Evolutionary conservation across 2,113 vertebrate genomes (phyloP), one percentile per base, ranked within the genome.

Genomic region (Hippocampus comes): DNA sequence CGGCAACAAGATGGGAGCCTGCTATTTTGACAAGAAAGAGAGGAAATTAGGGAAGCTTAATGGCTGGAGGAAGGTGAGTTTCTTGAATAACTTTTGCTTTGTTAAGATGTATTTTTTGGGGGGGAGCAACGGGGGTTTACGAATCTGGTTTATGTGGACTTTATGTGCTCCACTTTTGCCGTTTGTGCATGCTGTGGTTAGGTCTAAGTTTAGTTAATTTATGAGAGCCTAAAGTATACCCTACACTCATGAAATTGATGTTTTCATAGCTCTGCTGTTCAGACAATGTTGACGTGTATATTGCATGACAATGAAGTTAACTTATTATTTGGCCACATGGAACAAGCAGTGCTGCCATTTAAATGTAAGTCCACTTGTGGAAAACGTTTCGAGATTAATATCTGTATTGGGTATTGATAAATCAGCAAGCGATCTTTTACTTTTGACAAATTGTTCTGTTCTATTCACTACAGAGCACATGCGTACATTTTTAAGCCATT

Each of bases 11-110:
- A 93, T 93, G 92, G 92, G 92, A 86, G 91, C 91, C 82, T 91
- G 91, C 81, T 92, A 83, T 85, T 90, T 92, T 78, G 88, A 94
- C 76, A 93, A 86, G 83, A 93, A 91, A 81, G 89, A 92, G 77
- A 91, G 79, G 87, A 94, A 91, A 82, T 46, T 91, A 17, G 91
- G 89, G 73, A 91, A 91, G 78, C 81, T 89, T 11, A 91, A 87
- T 82, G 83, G 88, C 79, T 94, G 90, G 91, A 91, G 85, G 67
- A 92, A 93, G 92, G 93, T 94, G 78, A 88, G 90, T 38, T 53
- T 15, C 10, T 30, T 68, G 55, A 60, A 25, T 51, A 3, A 48
- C 1, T 1, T 4, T 49, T 34, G 77, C 23, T n/a, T 1, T 64
- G 17, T 18, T 14, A 10, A 38, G 34, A 5, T 30, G 8, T 25